Percentiles rank a stretch among this genome's conserved stretches.
These are phyloP conservation scores for Coelinius sp. DNA, from an alignment of 2,888 invertebrate species.

Conservation along the genomic window DNA sequence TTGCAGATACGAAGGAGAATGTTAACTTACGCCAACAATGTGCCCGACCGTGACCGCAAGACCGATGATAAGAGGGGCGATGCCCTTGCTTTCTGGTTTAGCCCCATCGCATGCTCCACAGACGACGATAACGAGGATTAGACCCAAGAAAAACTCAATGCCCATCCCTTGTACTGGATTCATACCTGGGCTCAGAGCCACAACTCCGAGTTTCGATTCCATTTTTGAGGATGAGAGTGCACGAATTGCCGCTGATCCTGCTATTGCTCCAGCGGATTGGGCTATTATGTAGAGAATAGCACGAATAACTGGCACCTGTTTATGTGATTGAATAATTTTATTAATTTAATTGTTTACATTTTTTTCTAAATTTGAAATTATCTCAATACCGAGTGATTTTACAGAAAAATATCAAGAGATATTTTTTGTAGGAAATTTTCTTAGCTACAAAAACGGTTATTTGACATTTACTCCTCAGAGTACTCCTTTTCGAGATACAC, in stretches of 20 bases:
- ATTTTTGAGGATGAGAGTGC: conserved; percentile 78
- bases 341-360: conserved; percentile 4
- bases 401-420: no score
- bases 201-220: conserved; percentile 80
- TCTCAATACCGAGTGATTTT: no score
- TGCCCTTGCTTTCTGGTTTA: conserved; percentile 84
- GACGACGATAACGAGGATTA: conserved; percentile 90
- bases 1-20: background rate
- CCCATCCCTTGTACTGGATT: conserved; percentile 87
- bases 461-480: no score
- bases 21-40: conserved; percentile 81
- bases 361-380: no score
- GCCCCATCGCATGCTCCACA: conserved; percentile 89
- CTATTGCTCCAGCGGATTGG: conserved; percentile 87
- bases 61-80: conserved; percentile 90
- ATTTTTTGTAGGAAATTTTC: no score
- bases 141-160: conserved; percentile 91
- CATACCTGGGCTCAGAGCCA: conserved; percentile 76
- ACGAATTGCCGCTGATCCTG: conserved; percentile 83
- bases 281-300: conserved; percentile 85
- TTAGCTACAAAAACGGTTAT: no score
- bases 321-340: conserved; percentile 1
- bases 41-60: conserved; percentile 89
- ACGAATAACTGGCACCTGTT: conserved; percentile 77
- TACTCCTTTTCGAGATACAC: no score